phyloP scores from a whole-genome alignment of 2,888 invertebrate genomes.

The Sarcophaga caerulescens region DNA sequence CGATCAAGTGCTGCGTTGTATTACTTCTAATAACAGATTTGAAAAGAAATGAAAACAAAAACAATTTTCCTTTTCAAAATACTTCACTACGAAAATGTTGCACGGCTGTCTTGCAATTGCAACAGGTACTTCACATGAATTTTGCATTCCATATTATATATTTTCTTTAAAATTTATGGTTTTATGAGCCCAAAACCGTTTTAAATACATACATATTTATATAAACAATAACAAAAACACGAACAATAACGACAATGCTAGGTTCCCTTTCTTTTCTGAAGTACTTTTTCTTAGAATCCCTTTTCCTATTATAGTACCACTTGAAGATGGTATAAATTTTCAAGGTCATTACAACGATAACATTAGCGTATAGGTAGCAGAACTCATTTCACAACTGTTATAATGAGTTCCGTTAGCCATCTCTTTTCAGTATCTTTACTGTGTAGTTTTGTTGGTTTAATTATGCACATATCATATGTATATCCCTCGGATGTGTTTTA shows the following conservation, averaged over 20 bases:
- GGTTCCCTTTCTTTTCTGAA: not conserved
- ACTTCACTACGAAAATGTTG: not conserved
- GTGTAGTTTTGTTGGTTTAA: constrained; percentile 36
- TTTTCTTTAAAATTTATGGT: not conserved
- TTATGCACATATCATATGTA: constrained; percentile 44
- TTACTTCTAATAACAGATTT: not conserved
- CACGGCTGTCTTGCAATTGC: not conserved
- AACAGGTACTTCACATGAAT: not conserved
- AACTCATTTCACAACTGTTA: constrained; percentile 25
- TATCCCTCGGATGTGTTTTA: constrained; percentile 42
- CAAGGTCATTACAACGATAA: constrained; percentile 62
- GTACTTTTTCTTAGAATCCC: not conserved
- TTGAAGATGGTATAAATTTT: constrained; percentile 29
- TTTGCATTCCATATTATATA: not conserved
- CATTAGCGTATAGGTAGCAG: constrained; percentile 54
- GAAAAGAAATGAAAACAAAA: not conserved
- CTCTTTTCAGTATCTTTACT: not conserved
- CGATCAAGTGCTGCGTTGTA: too few species aligned
- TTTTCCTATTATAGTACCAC: not conserved
- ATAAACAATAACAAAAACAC: not conserved
- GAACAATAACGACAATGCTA: too few species aligned
- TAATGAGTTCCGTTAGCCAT: constrained; percentile 29
- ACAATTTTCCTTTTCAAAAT: not conserved
- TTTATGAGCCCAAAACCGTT: not conserved
- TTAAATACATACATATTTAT: not conserved